Evolutionary conservation across 1,140 invertebrate species (phyloP), one percentile per base, ranked within the genome.

Genomic region (Eurosta solidaginis): DNA sequence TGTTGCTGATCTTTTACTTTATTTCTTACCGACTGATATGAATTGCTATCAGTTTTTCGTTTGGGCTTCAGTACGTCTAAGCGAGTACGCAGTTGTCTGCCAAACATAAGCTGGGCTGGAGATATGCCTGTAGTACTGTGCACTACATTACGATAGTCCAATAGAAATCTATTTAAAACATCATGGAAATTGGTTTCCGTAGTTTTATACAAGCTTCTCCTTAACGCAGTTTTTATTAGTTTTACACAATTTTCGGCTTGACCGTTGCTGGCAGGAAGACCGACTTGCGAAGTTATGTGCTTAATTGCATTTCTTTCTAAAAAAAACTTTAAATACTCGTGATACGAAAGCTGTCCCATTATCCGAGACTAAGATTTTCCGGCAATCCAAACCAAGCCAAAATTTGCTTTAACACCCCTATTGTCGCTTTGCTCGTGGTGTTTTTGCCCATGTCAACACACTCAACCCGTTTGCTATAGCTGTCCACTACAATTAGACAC

Each of bases 401-500:
- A n/a, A n/a, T n/a, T n/a, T n/a, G n/a, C n/a, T n/a, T n/a, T n/a
- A n/a, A n/a, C n/a, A n/a, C n/a, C n/a, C n/a, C n/a, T n/a, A n/a
- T n/a, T n/a, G n/a, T n/a, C n/a, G n/a, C n/a, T n/a, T n/a, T n/a
- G n/a, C n/a, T n/a, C n/a, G n/a, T n/a, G n/a, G n/a, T n/a, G n/a
- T n/a, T n/a, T n/a, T n/a, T n/a, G n/a, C n/a, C n/a, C n/a, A n/a
- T n/a, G n/a, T n/a, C n/a, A n/a, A n/a, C n/a, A n/a, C n/a, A n/a
- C n/a, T n/a, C n/a, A n/a, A n/a, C n/a, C n/a, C n/a, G n/a, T n/a
- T n/a, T n/a, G n/a, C n/a, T n/a, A n/a, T n/a, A n/a, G n/a, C n/a
- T n/a, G n/a, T 76, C 74, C 47, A 76, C 74, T 54, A 52, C 45
- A 12, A 76, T 47, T 50, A 52, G 5, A 50, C 27, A 76, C 74